Conservation (phyloP, 2,797 vertebrate genomes). For the Eremophila alpestris region DNA sequence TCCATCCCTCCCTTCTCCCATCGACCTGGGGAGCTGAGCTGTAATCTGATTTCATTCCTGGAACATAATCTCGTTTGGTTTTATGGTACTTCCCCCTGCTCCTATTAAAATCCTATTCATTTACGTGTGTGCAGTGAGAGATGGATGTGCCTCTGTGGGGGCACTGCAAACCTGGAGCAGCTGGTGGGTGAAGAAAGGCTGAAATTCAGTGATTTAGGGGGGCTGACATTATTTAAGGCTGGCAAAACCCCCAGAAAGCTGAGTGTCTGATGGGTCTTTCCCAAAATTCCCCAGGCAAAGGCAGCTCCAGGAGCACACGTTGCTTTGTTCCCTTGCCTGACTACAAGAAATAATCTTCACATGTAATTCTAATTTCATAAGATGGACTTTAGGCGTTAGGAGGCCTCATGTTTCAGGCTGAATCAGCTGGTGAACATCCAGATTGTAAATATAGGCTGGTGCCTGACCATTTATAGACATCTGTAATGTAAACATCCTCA, state of each 20-base stretch:
- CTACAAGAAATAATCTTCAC: background rate
- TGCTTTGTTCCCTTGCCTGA: background rate
- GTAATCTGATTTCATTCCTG: conserved; percentile 42
- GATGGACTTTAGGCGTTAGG: background rate
- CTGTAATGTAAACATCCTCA: background rate
- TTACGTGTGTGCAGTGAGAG: background rate
- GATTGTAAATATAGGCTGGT: background rate
- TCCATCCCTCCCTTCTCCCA: background rate
- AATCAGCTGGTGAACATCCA: background rate
- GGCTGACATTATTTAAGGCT: background rate
- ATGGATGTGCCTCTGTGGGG: background rate
- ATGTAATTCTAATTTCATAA: background rate
- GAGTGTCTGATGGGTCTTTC: background rate
- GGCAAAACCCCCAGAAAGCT: background rate
- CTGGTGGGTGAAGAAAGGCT: background rate
- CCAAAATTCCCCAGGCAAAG: background rate
- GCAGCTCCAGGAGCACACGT: background rate
- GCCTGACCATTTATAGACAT: background rate
- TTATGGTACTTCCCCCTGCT: conserved; percentile 33
- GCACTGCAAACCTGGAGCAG: background rate
- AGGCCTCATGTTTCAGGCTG: background rate
- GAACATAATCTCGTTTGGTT: conserved; percentile 44
- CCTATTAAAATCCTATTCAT: conserved; percentile 56
- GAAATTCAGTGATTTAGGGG: background rate
- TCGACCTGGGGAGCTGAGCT: conserved; percentile 13